These are phyloP conservation scores for Illadopsis cleaveri DNA, from an alignment of 2,113 vertebrate species.

Conservation along the genomic window DNA sequence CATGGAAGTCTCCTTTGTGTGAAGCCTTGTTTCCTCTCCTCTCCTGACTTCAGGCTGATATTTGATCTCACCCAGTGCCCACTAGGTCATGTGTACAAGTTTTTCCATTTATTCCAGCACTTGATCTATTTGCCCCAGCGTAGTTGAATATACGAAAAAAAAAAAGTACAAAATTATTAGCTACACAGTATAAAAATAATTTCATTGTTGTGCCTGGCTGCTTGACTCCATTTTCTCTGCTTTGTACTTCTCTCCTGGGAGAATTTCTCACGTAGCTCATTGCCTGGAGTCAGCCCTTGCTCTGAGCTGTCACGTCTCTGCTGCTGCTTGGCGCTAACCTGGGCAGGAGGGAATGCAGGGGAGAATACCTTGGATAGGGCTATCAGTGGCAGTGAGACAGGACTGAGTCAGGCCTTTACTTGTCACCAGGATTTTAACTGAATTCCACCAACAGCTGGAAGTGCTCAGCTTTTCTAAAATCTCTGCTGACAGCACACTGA, in stretches of 20 bases:
- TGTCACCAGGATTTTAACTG: neutral
- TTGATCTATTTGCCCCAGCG: neutral
- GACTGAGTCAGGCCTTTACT: neutral
- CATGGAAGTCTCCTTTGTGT: neutral
- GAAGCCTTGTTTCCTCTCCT: neutral
- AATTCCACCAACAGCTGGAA: constrained; percentile 10
- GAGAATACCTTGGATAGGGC: neutral
- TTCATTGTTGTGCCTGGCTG: neutral
- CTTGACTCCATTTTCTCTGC: neutral
- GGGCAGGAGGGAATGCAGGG: neutral
- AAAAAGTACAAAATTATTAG: neutral
- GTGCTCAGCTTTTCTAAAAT: constrained; percentile 1
- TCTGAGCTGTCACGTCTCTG: neutral
- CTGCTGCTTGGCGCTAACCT: neutral
- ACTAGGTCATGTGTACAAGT: neutral
- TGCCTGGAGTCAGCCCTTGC: neutral
- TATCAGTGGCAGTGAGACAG: neutral
- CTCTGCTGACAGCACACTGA: neutral
- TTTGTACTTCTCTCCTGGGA: neutral
- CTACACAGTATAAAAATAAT: neutral
- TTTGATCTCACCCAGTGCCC: neutral
- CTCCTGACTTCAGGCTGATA: neutral
- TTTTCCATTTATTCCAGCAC: neutral
- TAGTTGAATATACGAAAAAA: neutral
- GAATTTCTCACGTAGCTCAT: neutral